Evolutionary conservation across 2,888 invertebrate species (phyloP), one percentile per base, ranked within the genome.

Genomic region (Drosophila nr. perissopoda): DNA sequence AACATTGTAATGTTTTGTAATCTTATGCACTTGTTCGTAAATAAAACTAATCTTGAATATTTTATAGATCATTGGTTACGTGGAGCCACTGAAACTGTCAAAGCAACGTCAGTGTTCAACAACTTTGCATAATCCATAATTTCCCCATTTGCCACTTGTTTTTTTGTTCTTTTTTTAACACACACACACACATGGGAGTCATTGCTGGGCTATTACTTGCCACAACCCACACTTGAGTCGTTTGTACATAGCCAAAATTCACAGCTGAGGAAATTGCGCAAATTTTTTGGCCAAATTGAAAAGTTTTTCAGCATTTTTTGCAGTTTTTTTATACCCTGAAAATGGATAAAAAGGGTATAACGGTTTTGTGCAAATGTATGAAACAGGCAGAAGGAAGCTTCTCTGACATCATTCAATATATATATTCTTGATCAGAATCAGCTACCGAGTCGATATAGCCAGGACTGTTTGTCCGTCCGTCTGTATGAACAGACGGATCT

Each of bases 221-320:
- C 25, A 3, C 31, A 33, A 21, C 21, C 10, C n/a, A 10, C 25
- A 21, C 25, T 34, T 51, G 21, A 11, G 21, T 27, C 42, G n/a
- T 36, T 40, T 74, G 46, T 57, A 56, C 29, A 27, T 40, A 60
- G 34, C 18, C 49, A 68, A 72, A 76, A 62, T 71, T 48, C 46
- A 53, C 46, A 52, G 48, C 54, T 69, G 67, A 74, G 81, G 67
- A 85, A 83, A 85, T 82, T 76, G 74, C 67, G 70, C 80, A 82
- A 85, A 88, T 82, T 82, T 79, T 66, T 82, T 68, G 70, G 68
- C 73, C 79, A 83, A 87, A 88, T 81, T 82, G 86, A 82, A 88
- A 88, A 87, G 79, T 88, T 87, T 66, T 81, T 71, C 53, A 67
- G 48, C 65, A 29, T 61, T 53, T 68, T 54, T 68, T 58, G 25